phyloP scores from a whole-genome alignment of 35 echinoderm and acorn worm species.

The Chiridota heheva region DNA sequence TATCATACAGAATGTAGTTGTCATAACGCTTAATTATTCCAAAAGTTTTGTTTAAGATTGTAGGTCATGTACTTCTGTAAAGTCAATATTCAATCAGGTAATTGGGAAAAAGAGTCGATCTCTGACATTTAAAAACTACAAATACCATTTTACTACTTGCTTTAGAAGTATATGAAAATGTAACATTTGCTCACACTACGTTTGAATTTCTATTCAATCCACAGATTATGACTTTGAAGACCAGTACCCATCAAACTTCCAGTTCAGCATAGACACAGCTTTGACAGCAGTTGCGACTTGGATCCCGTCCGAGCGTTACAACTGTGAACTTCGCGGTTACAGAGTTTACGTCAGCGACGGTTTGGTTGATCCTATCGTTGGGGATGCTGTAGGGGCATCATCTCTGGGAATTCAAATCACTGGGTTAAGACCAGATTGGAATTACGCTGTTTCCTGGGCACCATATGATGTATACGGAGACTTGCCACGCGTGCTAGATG shows the following conservation, averaged over 20 bases:
- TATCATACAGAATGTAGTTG: too few species aligned
- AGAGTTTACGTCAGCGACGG: conserved; percentile 32
- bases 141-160: too few species aligned
- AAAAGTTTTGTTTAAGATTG: too few species aligned
- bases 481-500: conserved; percentile 14
- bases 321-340: conserved; percentile 75
- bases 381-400: neutral
- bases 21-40: too few species aligned
- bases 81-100: too few species aligned
- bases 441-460: conserved; percentile 31
- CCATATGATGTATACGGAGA: conserved; percentile 32
- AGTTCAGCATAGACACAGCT: conserved; percentile 35
- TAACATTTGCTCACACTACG: neutral
- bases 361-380: neutral
- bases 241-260: conserved; percentile 50
- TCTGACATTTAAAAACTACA: too few species aligned
- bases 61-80: too few species aligned
- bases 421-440: conserved; percentile 28
- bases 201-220: conserved; percentile 5
- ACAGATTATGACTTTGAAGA: conserved; percentile 55
- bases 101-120: too few species aligned
- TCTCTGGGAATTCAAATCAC: neutral
- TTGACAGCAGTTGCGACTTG: conserved; percentile 43
- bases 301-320: conserved; percentile 27
- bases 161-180: too few species aligned